A percentile compares a stretch with the other conserved stretches of the same genome.
phyloP scores from a whole-genome alignment of 2,113 vertebrate genomes.

The Puffinus mauretanicus region DNA sequence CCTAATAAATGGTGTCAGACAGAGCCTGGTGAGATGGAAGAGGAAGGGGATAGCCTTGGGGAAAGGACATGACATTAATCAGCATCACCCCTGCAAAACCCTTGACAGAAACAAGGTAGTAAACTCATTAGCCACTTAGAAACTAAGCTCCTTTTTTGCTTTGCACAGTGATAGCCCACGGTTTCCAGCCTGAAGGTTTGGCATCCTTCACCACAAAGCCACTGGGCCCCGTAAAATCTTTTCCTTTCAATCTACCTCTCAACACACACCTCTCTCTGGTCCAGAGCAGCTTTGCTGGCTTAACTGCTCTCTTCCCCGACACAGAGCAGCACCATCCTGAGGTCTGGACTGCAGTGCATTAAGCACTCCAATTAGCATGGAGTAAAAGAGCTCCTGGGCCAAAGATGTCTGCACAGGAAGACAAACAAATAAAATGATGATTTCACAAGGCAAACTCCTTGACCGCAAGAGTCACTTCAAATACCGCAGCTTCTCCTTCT shows the following conservation, averaged over 20 bases:
- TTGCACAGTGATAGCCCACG: background rate
- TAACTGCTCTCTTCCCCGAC: background rate
- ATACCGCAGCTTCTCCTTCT: background rate
- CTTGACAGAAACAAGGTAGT: conserved; percentile 14
- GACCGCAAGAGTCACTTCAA: background rate
- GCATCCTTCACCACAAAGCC: background rate
- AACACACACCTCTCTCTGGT: background rate
- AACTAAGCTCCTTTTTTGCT: conserved; percentile 19
- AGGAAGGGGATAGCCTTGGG: background rate
- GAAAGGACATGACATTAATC: conserved; percentile 39
- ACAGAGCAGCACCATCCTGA: accelerated
- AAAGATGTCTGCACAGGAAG: background rate
- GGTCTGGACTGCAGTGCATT: background rate
- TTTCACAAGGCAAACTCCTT: background rate
- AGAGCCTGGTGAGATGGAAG: background rate
- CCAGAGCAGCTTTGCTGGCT: background rate
- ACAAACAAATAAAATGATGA: background rate
- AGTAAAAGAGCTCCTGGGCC: background rate
- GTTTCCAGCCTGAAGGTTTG: background rate
- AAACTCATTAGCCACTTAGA: conserved; percentile 8
- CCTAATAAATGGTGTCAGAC: conserved; percentile 41
- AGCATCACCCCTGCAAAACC: background rate
- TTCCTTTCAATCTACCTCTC: background rate
- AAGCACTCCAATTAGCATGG: background rate
- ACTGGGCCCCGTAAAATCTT: background rate